Evolutionary conservation across 2,888 invertebrate genomes (phyloP), one percentile per base, ranked within the genome.

Genomic region (Agonum fuliginosum): DNA sequence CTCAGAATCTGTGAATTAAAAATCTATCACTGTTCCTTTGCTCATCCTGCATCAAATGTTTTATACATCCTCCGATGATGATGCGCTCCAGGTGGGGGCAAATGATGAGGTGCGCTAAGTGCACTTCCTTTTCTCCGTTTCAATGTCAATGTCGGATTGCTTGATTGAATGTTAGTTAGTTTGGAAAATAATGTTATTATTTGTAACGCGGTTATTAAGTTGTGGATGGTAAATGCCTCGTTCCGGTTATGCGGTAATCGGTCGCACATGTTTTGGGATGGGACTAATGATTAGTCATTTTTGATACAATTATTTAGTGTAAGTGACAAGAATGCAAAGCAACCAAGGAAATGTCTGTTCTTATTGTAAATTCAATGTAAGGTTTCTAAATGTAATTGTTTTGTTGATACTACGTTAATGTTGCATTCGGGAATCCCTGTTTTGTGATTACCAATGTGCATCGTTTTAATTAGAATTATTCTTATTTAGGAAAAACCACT

Each of bases 91-190:
- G 24, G 75, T 20, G 75, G 62, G 75, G 75, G 48, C 67, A 67
- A 51, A 30, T 67, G 12, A 62, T 48, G 34, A 67, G 67, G 74
- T 74, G 46, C 20, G 48, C 37, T 41, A 74, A 43, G 65, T 74
- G 62, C 14, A 75, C 48, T 67, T 75, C 75, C 75, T 75, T 67
- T 67, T 72, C 46, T n/a, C 20, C n/a, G 19, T 67, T 75, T 75
- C 73, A 74, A 62, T 74, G 58, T 62, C 75, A 75, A 27, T 34
- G 51, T 48, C 37, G 10, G 30, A 62, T 19, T 27, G 58, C 4
- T 5, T 5, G 6, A 30, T 62, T 30, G 58, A 10, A 58, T 30
- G 58, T 30, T 30, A 14, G 34, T 27, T 17, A 46, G 0, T 1
- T 34, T 62, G 34, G 46, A 41, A 70, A 70, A 34, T 67, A 67